Evolutionary conservation across 2,888 invertebrate genomes (phyloP).

Genomic region (Zygothrica quintamaculata): DNA sequence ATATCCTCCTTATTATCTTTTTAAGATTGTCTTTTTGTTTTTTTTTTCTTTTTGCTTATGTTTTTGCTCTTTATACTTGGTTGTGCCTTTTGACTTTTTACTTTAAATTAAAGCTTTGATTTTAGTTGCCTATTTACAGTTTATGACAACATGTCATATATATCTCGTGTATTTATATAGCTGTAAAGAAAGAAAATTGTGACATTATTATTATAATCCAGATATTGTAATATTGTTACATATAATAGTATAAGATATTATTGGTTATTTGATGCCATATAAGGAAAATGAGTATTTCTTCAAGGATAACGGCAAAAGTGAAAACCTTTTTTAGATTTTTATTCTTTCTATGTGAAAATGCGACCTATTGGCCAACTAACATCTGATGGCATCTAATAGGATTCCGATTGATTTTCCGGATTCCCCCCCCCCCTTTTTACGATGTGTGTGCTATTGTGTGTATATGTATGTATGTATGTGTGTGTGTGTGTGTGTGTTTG

Average conservation of each 20-base stretch:
- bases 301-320: background rate
- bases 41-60: slow-evolving; percentile 22
- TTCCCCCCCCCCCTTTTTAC: slow-evolving; percentile 37
- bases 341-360: background rate
- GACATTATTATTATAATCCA: slow-evolving; percentile 1
- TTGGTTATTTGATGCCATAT: too few relatives aligned
- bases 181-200: slow-evolving; percentile 42
- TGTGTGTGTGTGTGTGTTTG: slow-evolving; percentile 10
- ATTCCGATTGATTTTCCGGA: slow-evolving; percentile 55
- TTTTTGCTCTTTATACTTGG: too few relatives aligned
- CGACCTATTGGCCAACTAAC: slow-evolving; percentile 33
- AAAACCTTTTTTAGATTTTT: background rate
- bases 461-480: slow-evolving; percentile 7
- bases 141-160: slow-evolving; percentile 30
- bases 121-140: slow-evolving; percentile 30
- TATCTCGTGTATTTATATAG: slow-evolving; percentile 15
- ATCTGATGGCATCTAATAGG: slow-evolving; percentile 51
- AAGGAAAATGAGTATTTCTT: too few relatives aligned
- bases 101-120: slow-evolving; percentile 37
- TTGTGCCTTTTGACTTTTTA: slow-evolving; percentile 14
- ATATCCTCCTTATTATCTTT: slow-evolving; percentile 1
- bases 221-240: too few relatives aligned
- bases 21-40: slow-evolving; percentile 12
- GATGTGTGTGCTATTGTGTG: slow-evolving; percentile 8
- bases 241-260: too few relatives aligned